Conservation (phyloP, 2,888 invertebrate genomes). For the Amphipyra berbera region DNA sequence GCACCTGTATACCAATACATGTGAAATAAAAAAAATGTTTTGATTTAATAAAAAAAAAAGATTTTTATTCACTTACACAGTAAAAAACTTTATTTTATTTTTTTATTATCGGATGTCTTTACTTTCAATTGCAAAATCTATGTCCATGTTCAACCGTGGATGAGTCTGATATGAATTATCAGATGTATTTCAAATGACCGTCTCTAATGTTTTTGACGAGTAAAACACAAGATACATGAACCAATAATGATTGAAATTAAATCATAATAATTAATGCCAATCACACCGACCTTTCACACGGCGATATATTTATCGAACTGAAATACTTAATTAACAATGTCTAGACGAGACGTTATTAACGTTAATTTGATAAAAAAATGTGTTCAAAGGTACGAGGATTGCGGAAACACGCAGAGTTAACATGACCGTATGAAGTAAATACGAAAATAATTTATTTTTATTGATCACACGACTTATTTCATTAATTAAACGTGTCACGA, state of each 20-base stretch:
- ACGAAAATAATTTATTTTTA: neutral
- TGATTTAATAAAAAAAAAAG: too few species aligned
- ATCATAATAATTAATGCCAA: conserved; percentile 44
- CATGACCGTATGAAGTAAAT: conserved; percentile 18
- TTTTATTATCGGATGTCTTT: too few species aligned
- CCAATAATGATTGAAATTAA: conserved; percentile 34
- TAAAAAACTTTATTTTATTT: too few species aligned
- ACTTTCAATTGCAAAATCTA: too few species aligned
- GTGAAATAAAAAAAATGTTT: too few species aligned
- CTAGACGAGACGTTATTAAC: conserved; percentile 26
- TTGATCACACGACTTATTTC: too few species aligned
- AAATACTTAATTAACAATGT: conserved; percentile 34
- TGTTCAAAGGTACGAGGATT: conserved; percentile 39
- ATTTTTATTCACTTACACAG: too few species aligned
- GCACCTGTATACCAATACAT: too few species aligned
- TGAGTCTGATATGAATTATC: too few species aligned
- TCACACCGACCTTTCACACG: conserved; percentile 52
- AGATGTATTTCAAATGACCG: neutral
- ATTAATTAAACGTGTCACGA: too few species aligned
- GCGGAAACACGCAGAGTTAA: conserved; percentile 25
- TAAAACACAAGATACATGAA: conserved; percentile 30
- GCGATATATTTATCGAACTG: conserved; percentile 34
- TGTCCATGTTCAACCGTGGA: too few species aligned
- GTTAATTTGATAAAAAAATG: conserved; percentile 50
- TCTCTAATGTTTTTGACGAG: neutral